Evolutionary conservation across 2,888 invertebrate species (phyloP).

Genomic region (Smittia aterrima): DNA sequence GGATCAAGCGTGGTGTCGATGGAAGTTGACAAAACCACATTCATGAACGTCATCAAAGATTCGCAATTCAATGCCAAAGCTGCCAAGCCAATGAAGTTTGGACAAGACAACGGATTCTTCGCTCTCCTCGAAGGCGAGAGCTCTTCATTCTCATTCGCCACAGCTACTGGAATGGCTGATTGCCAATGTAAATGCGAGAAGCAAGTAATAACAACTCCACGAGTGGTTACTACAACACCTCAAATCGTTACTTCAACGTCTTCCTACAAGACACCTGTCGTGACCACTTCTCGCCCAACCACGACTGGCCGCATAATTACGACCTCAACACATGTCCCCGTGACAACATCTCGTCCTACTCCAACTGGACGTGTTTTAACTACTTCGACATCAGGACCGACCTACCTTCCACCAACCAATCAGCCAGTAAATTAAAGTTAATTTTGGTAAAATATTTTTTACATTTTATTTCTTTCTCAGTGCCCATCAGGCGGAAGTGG

Average conservation of each 20-base stretch:
- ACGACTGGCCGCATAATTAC: not conserved
- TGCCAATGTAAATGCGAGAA: slow-evolving; percentile 28
- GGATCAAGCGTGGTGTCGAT: slow-evolving; percentile 27
- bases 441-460: too few species aligned
- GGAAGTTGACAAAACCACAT: slow-evolving; percentile 28
- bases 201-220: slow-evolving; percentile 6
- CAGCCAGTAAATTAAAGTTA: not conserved
- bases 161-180: slow-evolving; percentile 26
- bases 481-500: slow-evolving; percentile 14
- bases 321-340: too few species aligned
- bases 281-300: too few species aligned
- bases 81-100: slow-evolving; percentile 27
- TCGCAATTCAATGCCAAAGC: slow-evolving; percentile 1
- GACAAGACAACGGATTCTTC: slow-evolving; percentile 30
- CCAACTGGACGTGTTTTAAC: not conserved
- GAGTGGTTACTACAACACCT: not conserved
- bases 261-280: too few species aligned
- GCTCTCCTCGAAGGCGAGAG: slow-evolving; percentile 24
- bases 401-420: not conserved
- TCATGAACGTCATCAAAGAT: slow-evolving; percentile 28
- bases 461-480: not conserved
- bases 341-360: too few species aligned
- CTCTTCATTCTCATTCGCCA: slow-evolving; percentile 12
- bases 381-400: not conserved
- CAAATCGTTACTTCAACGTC: not conserved